Evolutionary conservation across 2,797 vertebrate species (phyloP).

Genomic region (Eutrigla gurnardus): DNA sequence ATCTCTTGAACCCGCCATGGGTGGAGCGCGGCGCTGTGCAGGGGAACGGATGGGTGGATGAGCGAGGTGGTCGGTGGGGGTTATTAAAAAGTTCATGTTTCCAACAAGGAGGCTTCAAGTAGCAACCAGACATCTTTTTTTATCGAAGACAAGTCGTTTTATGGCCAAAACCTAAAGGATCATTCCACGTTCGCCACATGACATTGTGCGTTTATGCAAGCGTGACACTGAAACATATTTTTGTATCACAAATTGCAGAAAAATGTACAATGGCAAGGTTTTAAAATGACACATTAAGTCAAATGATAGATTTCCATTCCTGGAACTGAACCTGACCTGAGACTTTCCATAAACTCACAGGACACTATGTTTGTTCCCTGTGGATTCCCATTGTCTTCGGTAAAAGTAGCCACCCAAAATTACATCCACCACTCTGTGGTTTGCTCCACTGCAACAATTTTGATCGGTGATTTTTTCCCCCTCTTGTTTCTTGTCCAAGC

Average conservation of each 20-base stretch:
- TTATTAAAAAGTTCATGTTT: slow-evolving; percentile 25
- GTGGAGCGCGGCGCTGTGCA: slow-evolving; percentile 73
- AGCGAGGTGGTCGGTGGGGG: neutral
- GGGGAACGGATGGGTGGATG: neutral
- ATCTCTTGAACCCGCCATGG: slow-evolving; percentile 88
- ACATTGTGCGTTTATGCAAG: too few species aligned
- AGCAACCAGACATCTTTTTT: neutral
- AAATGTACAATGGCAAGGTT: neutral
- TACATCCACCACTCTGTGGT: slow-evolving; percentile 3
- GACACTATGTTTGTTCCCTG: neutral
- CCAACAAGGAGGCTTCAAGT: neutral
- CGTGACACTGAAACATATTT: neutral
- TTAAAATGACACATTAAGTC: neutral
- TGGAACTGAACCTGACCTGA: slow-evolving; percentile 2
- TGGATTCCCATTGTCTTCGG: slow-evolving; percentile 1
- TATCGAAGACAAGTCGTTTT: neutral
- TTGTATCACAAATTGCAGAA: neutral
- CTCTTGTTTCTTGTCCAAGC: too few species aligned
- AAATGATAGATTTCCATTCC: slow-evolving; percentile 18
- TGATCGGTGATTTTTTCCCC: neutral
- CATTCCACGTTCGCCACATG: too few species aligned
- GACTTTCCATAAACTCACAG: neutral
- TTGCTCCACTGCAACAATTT: neutral
- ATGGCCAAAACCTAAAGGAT: too few species aligned
- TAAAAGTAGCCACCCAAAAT: neutral